Conservation (phyloP, 1,140 invertebrate genomes). For the Drosophila asahinai region DNA sequence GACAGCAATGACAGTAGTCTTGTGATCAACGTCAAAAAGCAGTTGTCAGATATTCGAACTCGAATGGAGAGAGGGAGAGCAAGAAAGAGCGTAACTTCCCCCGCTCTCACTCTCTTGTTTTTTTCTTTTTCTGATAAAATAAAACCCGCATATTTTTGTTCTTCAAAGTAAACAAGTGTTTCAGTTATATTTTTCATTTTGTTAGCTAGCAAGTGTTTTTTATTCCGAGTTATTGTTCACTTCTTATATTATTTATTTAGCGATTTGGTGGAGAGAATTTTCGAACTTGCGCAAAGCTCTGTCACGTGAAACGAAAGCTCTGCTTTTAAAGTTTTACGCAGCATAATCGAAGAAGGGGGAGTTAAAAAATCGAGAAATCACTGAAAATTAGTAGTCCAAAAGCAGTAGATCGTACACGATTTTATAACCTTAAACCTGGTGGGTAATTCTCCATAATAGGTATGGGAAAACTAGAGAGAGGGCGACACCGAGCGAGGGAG, state of each 20-base stretch:
- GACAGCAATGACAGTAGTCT: slow-evolving; percentile 76
- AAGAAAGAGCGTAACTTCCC: slow-evolving; percentile 24
- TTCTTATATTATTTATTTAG: slow-evolving; percentile 25
- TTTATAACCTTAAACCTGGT: slow-evolving; percentile 7
- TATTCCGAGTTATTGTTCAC: neutral
- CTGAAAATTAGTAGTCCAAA: slow-evolving; percentile 8
- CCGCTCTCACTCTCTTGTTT: slow-evolving; percentile 18
- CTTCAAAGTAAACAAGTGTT: neutral
- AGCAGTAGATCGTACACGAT: neutral
- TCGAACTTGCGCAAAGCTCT: slow-evolving; percentile 76
- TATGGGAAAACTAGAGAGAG: neutral
- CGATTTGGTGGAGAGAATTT: slow-evolving; percentile 33
- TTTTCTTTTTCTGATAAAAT: slow-evolving; percentile 24
- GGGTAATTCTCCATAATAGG: neutral
- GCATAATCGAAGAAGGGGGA: slow-evolving; percentile 36
- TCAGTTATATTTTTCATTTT: neutral
- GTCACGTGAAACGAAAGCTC: slow-evolving; percentile 81
- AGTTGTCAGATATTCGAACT: slow-evolving; percentile 79
- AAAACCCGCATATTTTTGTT: slow-evolving; percentile 28
- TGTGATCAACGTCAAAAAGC: slow-evolving; percentile 75
- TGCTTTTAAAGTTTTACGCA: slow-evolving; percentile 60
- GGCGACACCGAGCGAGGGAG: neutral
- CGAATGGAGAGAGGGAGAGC: slow-evolving; percentile 51
- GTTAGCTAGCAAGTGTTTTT: neutral
- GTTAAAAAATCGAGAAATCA: slow-evolving; percentile 44